Evolutionary conservation across 2,113 vertebrate genomes (phyloP), one percentile per base, ranked within the genome.

Genomic region (Platycercus adscitus): DNA sequence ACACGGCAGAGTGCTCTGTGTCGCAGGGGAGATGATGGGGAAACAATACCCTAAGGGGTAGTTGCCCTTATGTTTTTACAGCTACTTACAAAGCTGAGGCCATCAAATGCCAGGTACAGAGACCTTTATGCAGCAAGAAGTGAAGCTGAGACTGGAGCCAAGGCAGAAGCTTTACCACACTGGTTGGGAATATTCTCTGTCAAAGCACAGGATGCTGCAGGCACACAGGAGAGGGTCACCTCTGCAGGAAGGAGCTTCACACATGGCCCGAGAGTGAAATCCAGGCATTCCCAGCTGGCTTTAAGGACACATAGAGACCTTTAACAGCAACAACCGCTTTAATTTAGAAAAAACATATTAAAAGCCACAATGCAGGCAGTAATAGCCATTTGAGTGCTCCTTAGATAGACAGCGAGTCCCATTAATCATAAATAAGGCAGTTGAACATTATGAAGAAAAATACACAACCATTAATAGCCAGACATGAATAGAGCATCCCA

Each of bases 1-100:
- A 11, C 68, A 3, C 1, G 1, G 77, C 47, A 13, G 2, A 0
- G 6, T 7, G 12, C 47, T 10, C 5, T 0, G 3, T 1, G 10
- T 1, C 37, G 2, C 56, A 35, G 61, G 77, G 11, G 64, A 26
- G 65, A 5, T 2, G 39, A 41, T 18, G 72, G 17, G 47, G 70
- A 78, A 55, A 8, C 20, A 23, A 17, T 47, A 75, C 91, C 82
- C 79, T 4, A 9, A 84, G 91, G 79, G 26, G 81, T 8, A 35
- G 55, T 7, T 93, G 71, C n/a, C 37, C 88, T 94, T 82, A 41
- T 4, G 0, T 47, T 91, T 95, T 88, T 89, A 94, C 14, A 50
- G 66, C 58, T 91, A 4, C 91, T 81, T 43, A 20, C 9, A 13
- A 18, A 28, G 79, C 55, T 3, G 2, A 58, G 79, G 68, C 91